Percentiles rank a stretch among this genome's conserved stretches.
Conservation (phyloP, 1,140 invertebrate genomes). For the Conus ventricosus region DNA sequence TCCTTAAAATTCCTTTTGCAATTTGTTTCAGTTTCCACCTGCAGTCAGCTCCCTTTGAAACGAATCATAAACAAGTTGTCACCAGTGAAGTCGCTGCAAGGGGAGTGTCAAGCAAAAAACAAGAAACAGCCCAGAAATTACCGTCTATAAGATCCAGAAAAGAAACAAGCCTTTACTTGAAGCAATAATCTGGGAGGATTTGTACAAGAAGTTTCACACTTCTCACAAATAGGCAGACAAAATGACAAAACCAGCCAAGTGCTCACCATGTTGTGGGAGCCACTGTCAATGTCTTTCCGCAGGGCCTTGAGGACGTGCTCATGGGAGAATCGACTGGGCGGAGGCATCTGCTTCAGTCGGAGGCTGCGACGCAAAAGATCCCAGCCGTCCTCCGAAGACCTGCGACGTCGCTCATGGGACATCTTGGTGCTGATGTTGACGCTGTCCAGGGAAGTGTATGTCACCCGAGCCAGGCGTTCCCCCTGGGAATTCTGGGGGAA, state of each 20-base stretch:
- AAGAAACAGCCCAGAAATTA: too few relatives aligned
- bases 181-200: too few relatives aligned
- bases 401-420: slow-evolving; percentile 53
- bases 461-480: slow-evolving; percentile 59
- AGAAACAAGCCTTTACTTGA: too few relatives aligned
- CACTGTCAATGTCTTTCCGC: slow-evolving; percentile 39
- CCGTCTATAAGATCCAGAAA: too few relatives aligned
- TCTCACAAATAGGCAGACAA: not conserved
- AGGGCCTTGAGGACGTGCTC: slow-evolving; percentile 49
- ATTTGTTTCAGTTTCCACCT: too few relatives aligned
- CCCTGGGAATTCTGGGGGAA: slow-evolving; percentile 44
- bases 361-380: slow-evolving; percentile 61
- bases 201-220: too few relatives aligned
- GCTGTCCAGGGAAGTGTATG: slow-evolving; percentile 58
- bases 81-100: too few relatives aligned
- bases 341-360: slow-evolving; percentile 53
- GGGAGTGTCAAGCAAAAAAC: too few relatives aligned
- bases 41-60: too few relatives aligned
- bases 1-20: too few relatives aligned
- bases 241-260: not conserved
- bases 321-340: slow-evolving; percentile 50
- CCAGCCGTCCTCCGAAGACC: slow-evolving; percentile 60
- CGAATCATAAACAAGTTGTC: too few relatives aligned
- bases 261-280: not conserved
- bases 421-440: slow-evolving; percentile 62